A percentile compares a stretch with the other conserved stretches of the same genome.
Evolutionary conservation across 2,888 invertebrate species (phyloP).

Genomic region (Blomia tropicalis): DNA sequence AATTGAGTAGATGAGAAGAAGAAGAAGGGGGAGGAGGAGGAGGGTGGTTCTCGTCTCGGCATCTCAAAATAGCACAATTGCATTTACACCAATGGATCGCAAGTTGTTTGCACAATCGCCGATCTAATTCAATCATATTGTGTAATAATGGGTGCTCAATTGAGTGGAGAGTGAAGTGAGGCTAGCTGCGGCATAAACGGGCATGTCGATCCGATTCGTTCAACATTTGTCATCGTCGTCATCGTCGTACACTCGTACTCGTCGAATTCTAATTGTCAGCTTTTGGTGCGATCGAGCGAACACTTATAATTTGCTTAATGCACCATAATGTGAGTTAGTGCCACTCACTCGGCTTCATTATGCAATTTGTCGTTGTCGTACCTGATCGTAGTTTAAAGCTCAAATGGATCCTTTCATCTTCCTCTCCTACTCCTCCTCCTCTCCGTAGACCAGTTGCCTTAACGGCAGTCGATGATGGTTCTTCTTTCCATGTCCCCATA

Average conservation of each 20-base stretch:
- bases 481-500: no score
- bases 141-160: background rate
- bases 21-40: no score
- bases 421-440: no score
- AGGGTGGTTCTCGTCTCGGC: no score
- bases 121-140: background rate
- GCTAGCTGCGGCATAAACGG: no score
- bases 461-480: no score
- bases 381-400: background rate
- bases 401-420: no score
- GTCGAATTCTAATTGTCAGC: slow-evolving; percentile 6
- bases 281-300: background rate
- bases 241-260: no score
- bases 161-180: no score
- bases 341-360: slow-evolving; percentile 7
- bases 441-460: no score
- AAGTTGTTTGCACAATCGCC: slow-evolving; percentile 1
- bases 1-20: no score
- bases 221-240: background rate
- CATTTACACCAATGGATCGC: background rate
- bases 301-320: slow-evolving; percentile 11
- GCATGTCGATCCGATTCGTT: background rate
- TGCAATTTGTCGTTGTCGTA: slow-evolving; percentile 10
- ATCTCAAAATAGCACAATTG: background rate
- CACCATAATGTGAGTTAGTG: slow-evolving; percentile 7